phyloP scores from a whole-genome alignment of 2,113 vertebrate species.

The Xiphophorus maculatus region DNA sequence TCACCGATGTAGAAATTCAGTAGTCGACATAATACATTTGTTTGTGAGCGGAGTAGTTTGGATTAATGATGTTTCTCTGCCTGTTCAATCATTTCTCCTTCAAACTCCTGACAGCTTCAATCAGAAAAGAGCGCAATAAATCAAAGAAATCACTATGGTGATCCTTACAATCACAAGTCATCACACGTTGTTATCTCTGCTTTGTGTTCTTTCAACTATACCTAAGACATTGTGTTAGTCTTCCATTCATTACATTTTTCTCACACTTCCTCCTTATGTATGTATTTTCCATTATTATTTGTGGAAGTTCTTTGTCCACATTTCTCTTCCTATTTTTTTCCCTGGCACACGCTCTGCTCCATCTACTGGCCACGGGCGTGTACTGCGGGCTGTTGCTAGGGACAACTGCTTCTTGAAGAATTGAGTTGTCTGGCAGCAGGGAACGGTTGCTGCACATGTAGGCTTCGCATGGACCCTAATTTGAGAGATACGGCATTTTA shows the following conservation, averaged over 20 bases:
- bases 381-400: slow-evolving; percentile 48
- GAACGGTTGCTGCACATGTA: slow-evolving; percentile 19
- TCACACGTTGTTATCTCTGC: background rate
- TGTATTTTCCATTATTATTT: background rate
- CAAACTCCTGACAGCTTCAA: background rate
- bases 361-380: slow-evolving; percentile 43
- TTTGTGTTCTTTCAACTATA: background rate
- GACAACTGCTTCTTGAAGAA: slow-evolving; percentile 51
- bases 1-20: background rate
- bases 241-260: background rate
- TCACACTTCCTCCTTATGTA: background rate
- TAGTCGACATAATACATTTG: background rate
- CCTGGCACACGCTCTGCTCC: slow-evolving; percentile 36
- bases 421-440: slow-evolving; percentile 33
- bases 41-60: background rate
- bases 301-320: background rate
- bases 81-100: background rate
- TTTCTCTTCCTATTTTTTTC: background rate
- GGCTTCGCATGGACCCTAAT: background rate
- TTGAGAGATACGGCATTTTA: background rate
- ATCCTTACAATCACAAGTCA: background rate
- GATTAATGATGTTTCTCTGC: background rate
- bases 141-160: background rate
- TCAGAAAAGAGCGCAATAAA: slow-evolving; percentile 2
- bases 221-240: background rate